Percentiles rank a stretch among this genome's conserved stretches.
phyloP scores from a whole-genome alignment of 1,140 invertebrate species.

The Spodoptera litura region DNA sequence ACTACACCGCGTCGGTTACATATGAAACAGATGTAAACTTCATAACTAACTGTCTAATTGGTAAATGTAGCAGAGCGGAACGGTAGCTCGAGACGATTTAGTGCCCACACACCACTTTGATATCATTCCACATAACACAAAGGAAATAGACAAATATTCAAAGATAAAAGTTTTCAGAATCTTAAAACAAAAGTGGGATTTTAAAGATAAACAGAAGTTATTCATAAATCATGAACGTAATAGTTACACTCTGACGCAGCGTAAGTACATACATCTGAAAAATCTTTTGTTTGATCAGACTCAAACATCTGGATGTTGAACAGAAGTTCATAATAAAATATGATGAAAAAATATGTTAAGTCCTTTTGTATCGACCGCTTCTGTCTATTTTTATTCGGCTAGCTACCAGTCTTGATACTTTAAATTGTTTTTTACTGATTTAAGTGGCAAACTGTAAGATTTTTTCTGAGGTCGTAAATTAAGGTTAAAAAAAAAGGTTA shows the following conservation, averaged over 20 bases:
- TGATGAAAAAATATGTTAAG: conserved; percentile 85
- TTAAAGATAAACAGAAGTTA: conserved; percentile 79
- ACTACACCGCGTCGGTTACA: conserved; percentile 16
- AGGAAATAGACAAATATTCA: conserved; percentile 42
- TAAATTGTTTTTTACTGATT: conserved; percentile 19
- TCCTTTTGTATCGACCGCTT: conserved; percentile 84
- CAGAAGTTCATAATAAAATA: conserved; percentile 86
- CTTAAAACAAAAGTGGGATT: conserved; percentile 71
- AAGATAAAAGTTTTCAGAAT: conserved; percentile 44
- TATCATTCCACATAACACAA: conserved; percentile 38
- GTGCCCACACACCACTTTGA: conserved; percentile 40
- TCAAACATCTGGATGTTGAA: conserved; percentile 84
- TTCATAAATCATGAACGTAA: conserved; percentile 80
- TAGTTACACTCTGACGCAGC: conserved; percentile 80
- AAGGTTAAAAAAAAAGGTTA: conserved; percentile 4
- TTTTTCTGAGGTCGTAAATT: conserved; percentile 11
- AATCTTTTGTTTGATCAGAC: conserved; percentile 85
- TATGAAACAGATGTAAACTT: conserved; percentile 45
- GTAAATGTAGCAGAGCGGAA: conserved; percentile 43
- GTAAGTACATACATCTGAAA: conserved; percentile 81
- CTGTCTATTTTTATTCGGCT: conserved; percentile 67
- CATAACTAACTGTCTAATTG: conserved; percentile 45
- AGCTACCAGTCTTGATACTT: conserved; percentile 75
- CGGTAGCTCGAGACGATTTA: conserved; percentile 26
- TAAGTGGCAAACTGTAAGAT: conserved; percentile 11